These are phyloP conservation scores for Tortrix viridana DNA, from an alignment of 2,888 invertebrate genomes.

Conservation along the genomic window DNA sequence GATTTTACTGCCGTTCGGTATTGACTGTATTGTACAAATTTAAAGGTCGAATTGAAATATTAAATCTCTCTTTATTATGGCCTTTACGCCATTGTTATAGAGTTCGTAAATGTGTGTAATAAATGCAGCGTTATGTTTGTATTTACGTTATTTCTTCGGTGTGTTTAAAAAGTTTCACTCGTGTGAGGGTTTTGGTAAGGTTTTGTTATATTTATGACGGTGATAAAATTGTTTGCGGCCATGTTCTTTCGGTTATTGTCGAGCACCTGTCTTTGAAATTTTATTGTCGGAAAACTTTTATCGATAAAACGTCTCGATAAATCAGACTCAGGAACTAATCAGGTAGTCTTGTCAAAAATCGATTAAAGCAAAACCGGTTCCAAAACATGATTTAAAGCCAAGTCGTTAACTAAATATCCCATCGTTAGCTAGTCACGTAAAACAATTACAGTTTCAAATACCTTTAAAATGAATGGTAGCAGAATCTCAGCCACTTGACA, in stretches of 20 bases:
- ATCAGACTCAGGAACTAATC: conserved; percentile 20
- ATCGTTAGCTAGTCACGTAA: conserved; percentile 25
- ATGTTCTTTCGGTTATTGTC: conserved; percentile 66
- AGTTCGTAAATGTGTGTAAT: conserved; percentile 38
- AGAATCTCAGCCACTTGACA: conserved; percentile 52
- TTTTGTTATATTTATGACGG: conserved; percentile 74
- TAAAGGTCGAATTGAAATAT: conserved; percentile 39
- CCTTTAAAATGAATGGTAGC: conserved; percentile 38
- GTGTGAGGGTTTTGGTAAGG: conserved; percentile 61
- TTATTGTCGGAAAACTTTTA: conserved; percentile 56
- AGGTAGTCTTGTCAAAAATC: conserved; percentile 20
- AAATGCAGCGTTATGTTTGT: conserved; percentile 46
- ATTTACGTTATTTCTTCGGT: conserved; percentile 55
- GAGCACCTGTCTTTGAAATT: conserved; percentile 69
- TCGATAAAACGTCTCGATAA: conserved; percentile 44
- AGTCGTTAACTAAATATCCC: conserved; percentile 28
- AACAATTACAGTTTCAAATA: conserved; percentile 35
- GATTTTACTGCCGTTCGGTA: conserved; percentile 71
- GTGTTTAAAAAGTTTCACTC: conserved; percentile 64
- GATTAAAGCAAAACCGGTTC: conserved; percentile 8
- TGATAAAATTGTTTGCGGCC: conserved; percentile 81
- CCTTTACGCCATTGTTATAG: conserved; percentile 48
- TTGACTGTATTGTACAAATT: conserved; percentile 45
- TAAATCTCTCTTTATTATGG: conserved; percentile 43
- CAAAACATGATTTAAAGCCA: conserved; percentile 8